Evolutionary conservation across 2,113 vertebrate genomes (phyloP).

Genomic region (Hemichromis elongatus): DNA sequence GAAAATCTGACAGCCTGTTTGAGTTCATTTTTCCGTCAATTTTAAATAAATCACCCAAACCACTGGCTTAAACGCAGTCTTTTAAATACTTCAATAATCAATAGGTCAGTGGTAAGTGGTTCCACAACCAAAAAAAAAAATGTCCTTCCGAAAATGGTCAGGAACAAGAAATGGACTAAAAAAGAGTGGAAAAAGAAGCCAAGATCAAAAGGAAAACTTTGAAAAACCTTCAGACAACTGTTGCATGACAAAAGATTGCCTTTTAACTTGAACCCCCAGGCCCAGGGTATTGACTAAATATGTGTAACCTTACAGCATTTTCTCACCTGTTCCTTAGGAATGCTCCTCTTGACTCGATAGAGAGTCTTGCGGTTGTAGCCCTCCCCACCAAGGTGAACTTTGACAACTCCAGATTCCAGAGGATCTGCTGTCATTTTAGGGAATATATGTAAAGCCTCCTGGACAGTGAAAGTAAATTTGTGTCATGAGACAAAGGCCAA

Average conservation of each 20-base stretch:
- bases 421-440: constrained; percentile 76
- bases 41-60: background rate
- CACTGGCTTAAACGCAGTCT: background rate
- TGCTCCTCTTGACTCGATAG: constrained; percentile 81
- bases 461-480: background rate
- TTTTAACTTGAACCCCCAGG: background rate
- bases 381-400: constrained; percentile 78
- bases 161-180: background rate
- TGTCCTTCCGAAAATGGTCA: no score
- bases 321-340: constrained; percentile 81
- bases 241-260: background rate
- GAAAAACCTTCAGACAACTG: background rate
- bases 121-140: accelerated
- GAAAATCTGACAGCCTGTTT: background rate
- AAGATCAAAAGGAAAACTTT: background rate
- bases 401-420: constrained; percentile 72
- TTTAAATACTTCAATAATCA: accelerated
- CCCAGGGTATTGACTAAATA: background rate
- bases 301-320: background rate
- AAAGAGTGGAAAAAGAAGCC: accelerated
- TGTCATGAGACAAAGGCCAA: background rate
- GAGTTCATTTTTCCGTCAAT: accelerated
- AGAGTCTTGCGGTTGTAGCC: constrained; percentile 88
- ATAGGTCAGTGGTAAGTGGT: background rate
- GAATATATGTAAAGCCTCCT: constrained; percentile 80